A percentile compares a stretch with the other conserved stretches of the same genome.
phyloP scores from a whole-genome alignment of 2,113 vertebrate species.

The Eudyptes chrysolophus region DNA sequence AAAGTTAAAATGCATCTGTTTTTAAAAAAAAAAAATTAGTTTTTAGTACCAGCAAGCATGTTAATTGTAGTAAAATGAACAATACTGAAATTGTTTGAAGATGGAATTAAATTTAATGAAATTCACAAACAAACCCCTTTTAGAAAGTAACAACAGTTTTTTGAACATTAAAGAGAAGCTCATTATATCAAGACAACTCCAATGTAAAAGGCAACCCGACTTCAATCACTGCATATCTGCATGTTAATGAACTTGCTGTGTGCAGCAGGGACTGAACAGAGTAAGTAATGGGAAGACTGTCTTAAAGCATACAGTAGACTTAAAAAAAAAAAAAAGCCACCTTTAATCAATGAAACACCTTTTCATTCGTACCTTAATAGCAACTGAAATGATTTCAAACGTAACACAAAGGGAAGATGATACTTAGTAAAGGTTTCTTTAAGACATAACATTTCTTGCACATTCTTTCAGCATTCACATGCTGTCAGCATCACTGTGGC shows the following conservation, averaged over 20 bases:
- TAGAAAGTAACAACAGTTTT: conserved; percentile 84
- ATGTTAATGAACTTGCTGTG: conserved; percentile 82
- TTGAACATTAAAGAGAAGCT: conserved; percentile 83
- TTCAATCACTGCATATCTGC: conserved; percentile 84
- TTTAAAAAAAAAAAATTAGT: conserved; percentile 32
- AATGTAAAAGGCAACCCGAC: conserved; percentile 78
- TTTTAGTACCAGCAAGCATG: conserved; percentile 72
- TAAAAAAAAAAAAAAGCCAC: conserved; percentile 35
- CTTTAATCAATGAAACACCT: conserved; percentile 82
- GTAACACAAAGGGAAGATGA: conserved; percentile 78
- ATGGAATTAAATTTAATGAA: conserved; percentile 82
- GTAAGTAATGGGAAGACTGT: conserved; percentile 66
- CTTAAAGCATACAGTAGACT: conserved; percentile 67
- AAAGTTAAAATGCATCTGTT: conserved; percentile 65
- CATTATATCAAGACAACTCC: conserved; percentile 83
- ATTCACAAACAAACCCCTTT: conserved; percentile 83
- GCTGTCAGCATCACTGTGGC: conserved; percentile 76
- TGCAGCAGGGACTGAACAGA: conserved; percentile 68
- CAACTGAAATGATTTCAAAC: conserved; percentile 77
- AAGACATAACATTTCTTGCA: conserved; percentile 76
- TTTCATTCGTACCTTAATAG: conserved; percentile 75
- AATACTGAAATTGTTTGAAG: conserved; percentile 82
- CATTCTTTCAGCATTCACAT: conserved; percentile 77
- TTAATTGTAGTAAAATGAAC: conserved; percentile 82
- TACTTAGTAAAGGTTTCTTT: conserved; percentile 78